Evolutionary conservation across 2,888 invertebrate species (phyloP).

Genomic region (Mythimna lalbum): DNA sequence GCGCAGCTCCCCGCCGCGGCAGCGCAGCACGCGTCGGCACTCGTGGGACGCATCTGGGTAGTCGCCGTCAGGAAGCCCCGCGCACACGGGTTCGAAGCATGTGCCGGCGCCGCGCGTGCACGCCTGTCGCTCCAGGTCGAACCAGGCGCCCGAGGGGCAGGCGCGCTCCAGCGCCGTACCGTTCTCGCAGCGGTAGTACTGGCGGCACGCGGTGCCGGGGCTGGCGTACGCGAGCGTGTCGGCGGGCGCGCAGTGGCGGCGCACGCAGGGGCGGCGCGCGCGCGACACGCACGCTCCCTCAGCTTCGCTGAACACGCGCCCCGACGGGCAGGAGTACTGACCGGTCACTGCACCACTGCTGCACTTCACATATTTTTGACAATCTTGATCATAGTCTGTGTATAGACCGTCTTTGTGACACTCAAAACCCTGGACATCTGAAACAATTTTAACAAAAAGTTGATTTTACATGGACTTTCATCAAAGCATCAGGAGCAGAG

Average conservation of each 20-base stretch:
- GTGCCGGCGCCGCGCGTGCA: conserved; percentile 89
- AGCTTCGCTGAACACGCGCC: conserved; percentile 84
- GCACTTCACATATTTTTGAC: conserved; percentile 87
- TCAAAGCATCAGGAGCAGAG: neutral
- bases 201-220: conserved; percentile 90
- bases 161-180: conserved; percentile 85
- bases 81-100: conserved; percentile 91
- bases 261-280: conserved; percentile 80
- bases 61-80: conserved; percentile 89
- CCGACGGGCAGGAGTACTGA: conserved; percentile 81
- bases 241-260: conserved; percentile 79
- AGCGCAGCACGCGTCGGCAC: conserved; percentile 88
- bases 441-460: conserved; percentile 52
- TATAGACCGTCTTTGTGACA: conserved; percentile 84
- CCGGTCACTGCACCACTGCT: conserved; percentile 73
- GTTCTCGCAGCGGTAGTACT: conserved; percentile 90
- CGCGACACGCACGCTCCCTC: conserved; percentile 83
- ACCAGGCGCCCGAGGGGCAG: conserved; percentile 90
- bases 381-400: conserved; percentile 85
- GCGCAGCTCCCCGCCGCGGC: conserved; percentile 85
- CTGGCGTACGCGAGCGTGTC: conserved; percentile 87
- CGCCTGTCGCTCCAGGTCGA: conserved; percentile 89
- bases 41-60: conserved; percentile 91
- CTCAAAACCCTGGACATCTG: conserved; percentile 76
- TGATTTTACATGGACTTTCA: neutral